These are phyloP conservation scores for Spodoptera picta DNA, from an alignment of 2,888 invertebrate species.

Conservation along the genomic window DNA sequence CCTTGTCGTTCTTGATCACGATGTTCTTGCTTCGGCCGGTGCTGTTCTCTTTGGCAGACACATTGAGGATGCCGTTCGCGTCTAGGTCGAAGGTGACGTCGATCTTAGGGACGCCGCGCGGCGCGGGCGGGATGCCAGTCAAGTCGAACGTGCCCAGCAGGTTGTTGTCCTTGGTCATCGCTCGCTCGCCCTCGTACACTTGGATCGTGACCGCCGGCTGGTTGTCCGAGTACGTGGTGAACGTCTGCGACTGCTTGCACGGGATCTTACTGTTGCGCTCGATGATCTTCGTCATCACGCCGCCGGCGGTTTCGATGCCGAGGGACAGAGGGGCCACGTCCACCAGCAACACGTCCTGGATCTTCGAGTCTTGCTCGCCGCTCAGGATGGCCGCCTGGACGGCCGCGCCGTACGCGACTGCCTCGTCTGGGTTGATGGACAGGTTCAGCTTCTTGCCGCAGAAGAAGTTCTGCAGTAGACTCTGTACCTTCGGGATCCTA, in stretches of 20 bases:
- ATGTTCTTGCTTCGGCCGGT: slow-evolving; percentile 92
- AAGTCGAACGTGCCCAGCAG: slow-evolving; percentile 90
- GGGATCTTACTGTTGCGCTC: slow-evolving; percentile 92
- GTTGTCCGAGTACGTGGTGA: slow-evolving; percentile 94
- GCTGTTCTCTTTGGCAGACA: slow-evolving; percentile 92
- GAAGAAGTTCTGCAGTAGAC: slow-evolving; percentile 92
- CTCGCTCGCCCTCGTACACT: slow-evolving; percentile 53
- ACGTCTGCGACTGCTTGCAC: slow-evolving; percentile 91
- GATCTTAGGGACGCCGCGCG: slow-evolving; percentile 90
- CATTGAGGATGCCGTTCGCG: slow-evolving; percentile 94
- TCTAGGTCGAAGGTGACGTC: slow-evolving; percentile 93
- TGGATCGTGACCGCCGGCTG: slow-evolving; percentile 82
- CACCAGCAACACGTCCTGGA: slow-evolving; percentile 90
- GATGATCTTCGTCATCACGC: too few species aligned
- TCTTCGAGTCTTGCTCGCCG: slow-evolving; percentile 91
- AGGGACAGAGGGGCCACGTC: slow-evolving; percentile 84
- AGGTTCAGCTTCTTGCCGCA: slow-evolving; percentile 91
- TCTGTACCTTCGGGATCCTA: slow-evolving; percentile 93
- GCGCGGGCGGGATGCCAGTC: slow-evolving; percentile 91
- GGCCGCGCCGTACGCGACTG: slow-evolving; percentile 93
- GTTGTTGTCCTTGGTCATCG: slow-evolving; percentile 94
- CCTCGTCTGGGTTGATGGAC: slow-evolving; percentile 79
- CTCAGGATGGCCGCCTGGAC: slow-evolving; percentile 92
- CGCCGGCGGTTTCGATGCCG: too few species aligned
- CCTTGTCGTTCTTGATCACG: slow-evolving; percentile 94